Evolutionary conservation across 2,797 vertebrate species (phyloP).

Genomic region (Moxostoma hubbsi): DNA sequence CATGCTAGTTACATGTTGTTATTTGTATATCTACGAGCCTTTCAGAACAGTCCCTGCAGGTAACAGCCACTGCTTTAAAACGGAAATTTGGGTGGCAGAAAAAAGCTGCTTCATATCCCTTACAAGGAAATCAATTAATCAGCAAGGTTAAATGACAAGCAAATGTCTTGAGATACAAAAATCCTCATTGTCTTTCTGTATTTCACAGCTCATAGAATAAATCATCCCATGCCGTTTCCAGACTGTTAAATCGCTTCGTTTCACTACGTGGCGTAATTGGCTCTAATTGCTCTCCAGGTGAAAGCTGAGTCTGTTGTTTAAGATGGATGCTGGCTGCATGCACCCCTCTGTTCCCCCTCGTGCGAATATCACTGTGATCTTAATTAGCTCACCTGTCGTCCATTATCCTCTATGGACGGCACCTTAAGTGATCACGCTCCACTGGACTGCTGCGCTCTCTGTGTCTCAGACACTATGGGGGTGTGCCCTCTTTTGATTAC

Average conservation of each 20-base stretch:
- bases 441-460: conserved; percentile 72
- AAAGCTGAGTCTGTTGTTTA: conserved; percentile 84
- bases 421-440: conserved; percentile 77
- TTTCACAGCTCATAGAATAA: conserved; percentile 37
- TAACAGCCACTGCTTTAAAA: background rate
- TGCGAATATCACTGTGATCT: conserved; percentile 71
- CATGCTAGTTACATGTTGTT: too few species aligned
- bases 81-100: background rate
- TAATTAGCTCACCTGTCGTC: conserved; percentile 77
- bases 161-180: conserved; percentile 47
- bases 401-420: conserved; percentile 54
- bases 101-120: conserved; percentile 7
- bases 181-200: conserved; percentile 37
- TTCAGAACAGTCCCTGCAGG: background rate
- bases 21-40: too few species aligned
- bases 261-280: conserved; percentile 84
- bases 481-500: conserved; percentile 18
- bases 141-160: conserved; percentile 33
- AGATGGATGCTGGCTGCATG: conserved; percentile 68
- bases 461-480: conserved; percentile 69
- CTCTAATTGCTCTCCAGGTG: conserved; percentile 85
- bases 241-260: conserved; percentile 83
- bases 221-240: conserved; percentile 82
- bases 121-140: conserved; percentile 44
- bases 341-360: conserved; percentile 48